phyloP scores from a whole-genome alignment of 2,888 invertebrate genomes.

The Entomobrya multifasciata region DNA sequence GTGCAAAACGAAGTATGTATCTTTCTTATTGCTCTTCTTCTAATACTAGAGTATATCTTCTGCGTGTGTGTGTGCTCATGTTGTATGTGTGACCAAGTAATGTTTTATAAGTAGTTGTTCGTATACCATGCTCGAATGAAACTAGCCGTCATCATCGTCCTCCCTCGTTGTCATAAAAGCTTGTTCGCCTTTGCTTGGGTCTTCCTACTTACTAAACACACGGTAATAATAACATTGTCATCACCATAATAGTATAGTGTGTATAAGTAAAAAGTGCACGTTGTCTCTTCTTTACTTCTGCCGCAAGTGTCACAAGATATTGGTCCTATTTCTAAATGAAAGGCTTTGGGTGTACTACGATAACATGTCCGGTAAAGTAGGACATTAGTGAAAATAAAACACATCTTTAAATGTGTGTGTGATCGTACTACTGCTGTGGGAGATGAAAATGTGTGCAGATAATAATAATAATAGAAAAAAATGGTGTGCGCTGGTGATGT shows the following conservation, averaged over 20 bases:
- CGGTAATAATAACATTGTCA: slow-evolving; percentile 25
- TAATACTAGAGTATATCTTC: slow-evolving; percentile 47
- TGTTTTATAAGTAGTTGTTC: too few relatives aligned
- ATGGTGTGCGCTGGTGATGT: background rate
- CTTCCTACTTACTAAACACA: slow-evolving; percentile 12
- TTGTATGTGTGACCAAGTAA: too few relatives aligned
- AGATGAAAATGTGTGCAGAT: slow-evolving; percentile 37
- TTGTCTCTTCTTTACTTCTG: slow-evolving; percentile 9
- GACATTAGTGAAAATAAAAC: slow-evolving; percentile 68
- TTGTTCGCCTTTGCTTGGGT: slow-evolving; percentile 11
- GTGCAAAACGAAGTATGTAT: background rate
- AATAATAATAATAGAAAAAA: slow-evolving; percentile 45
- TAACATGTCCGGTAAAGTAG: slow-evolving; percentile 56
- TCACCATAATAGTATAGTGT: slow-evolving; percentile 5
- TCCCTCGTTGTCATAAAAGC: slow-evolving; percentile 22
- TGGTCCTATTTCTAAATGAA: slow-evolving; percentile 28
- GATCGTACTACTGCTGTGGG: background rate
- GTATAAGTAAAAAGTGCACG: slow-evolving; percentile 48
- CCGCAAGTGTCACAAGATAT: slow-evolving; percentile 48
- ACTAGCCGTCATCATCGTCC: slow-evolving; percentile 17
- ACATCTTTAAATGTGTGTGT: slow-evolving; percentile 43
- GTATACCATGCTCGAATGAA: slow-evolving; percentile 23
- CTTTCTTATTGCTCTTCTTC: slow-evolving; percentile 23
- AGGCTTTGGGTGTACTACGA: slow-evolving; percentile 10
- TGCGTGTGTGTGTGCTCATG: slow-evolving; percentile 1